Conservation (phyloP, 1,140 invertebrate species). For the Scylla paramamosain region DNA sequence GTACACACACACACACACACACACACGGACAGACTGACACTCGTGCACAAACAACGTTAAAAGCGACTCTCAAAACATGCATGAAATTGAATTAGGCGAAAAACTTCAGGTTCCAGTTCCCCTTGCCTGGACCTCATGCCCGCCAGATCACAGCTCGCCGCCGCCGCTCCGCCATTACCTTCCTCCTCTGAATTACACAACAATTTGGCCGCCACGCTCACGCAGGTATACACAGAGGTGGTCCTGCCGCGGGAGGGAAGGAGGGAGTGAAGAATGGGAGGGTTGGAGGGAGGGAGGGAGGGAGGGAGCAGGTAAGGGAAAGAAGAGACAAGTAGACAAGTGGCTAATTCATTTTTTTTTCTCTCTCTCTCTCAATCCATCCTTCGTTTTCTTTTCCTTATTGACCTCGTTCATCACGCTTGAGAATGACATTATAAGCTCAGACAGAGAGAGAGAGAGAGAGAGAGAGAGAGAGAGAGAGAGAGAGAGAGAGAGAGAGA, state of each 20-base stretch:
- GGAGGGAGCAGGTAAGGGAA: not conserved
- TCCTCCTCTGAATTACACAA: not conserved
- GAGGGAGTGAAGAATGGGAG: not conserved
- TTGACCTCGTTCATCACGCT: not conserved
- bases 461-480: not conserved
- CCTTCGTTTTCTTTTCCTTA: not conserved
- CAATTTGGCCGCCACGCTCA: constrained; percentile 1
- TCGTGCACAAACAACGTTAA: constrained; percentile 13
- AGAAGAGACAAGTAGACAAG: not conserved
- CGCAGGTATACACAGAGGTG: constrained; percentile 18
- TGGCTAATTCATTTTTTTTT: constrained; percentile 3
- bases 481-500: constrained; percentile 20
- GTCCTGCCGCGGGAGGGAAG: not conserved
- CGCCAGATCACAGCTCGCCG: constrained; percentile 7
- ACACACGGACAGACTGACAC: not conserved
- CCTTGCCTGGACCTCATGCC: not conserved
- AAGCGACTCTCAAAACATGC: not conserved
- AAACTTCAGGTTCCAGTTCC: not conserved
- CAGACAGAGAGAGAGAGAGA: not conserved
- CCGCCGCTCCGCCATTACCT: constrained; percentile 5
- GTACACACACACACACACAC: not conserved
- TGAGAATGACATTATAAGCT: not conserved
- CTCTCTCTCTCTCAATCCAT: too few species aligned
- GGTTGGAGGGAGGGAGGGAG: not conserved
- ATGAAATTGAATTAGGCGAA: constrained; percentile 23